phyloP scores from a whole-genome alignment of 2,888 invertebrate species.

The Idaea biselata region DNA sequence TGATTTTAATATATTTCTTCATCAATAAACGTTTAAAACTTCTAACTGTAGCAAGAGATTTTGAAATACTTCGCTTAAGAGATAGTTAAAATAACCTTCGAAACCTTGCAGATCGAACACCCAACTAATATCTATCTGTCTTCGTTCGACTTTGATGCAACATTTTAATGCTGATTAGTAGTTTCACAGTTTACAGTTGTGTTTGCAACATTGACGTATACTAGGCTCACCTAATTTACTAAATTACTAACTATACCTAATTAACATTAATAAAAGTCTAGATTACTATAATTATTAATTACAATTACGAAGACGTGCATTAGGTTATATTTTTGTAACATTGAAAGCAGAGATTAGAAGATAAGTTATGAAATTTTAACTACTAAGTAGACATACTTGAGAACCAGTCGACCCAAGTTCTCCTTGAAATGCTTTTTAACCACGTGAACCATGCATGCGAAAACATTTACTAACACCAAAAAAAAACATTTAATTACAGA shows the following conservation, averaged over 20 bases:
- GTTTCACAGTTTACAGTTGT: neutral
- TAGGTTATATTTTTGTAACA: neutral
- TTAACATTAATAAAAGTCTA: too few species aligned
- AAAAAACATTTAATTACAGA: slow-evolving; percentile 56
- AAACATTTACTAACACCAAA: slow-evolving; percentile 66
- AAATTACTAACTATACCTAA: neutral
- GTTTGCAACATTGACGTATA: neutral
- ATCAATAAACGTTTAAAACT: slow-evolving; percentile 5
- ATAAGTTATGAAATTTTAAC: slow-evolving; percentile 33
- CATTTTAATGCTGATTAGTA: neutral
- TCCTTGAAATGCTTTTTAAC: slow-evolving; percentile 80
- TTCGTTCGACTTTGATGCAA: neutral
- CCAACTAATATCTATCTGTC: neutral
- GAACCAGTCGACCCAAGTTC: slow-evolving; percentile 48
- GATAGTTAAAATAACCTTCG: slow-evolving; percentile 13
- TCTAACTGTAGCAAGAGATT: slow-evolving; percentile 14
- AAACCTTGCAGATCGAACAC: slow-evolving; percentile 7
- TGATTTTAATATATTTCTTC: slow-evolving; percentile 17
- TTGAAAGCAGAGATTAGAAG: slow-evolving; percentile 20
- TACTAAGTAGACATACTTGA: slow-evolving; percentile 33
- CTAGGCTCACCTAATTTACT: neutral
- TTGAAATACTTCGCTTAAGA: slow-evolving; percentile 15
- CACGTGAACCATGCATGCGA: slow-evolving; percentile 71
- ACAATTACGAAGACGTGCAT: neutral
- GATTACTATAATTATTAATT: neutral